These are phyloP conservation scores for Gryllus longicercus DNA, from an alignment of 2,888 invertebrate species.

Conservation along the genomic window DNA sequence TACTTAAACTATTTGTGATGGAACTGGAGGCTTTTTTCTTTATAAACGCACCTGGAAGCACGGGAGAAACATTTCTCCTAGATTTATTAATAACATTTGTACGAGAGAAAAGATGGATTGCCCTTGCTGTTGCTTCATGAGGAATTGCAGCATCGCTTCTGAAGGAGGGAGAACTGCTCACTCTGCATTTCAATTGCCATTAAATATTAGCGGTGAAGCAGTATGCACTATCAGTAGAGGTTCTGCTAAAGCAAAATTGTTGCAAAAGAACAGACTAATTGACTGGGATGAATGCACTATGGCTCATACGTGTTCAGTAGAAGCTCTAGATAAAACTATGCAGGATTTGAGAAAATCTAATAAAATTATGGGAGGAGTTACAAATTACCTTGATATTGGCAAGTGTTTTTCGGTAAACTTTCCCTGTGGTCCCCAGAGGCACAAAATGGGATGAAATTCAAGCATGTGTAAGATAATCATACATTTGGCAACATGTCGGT, in stretches of 20 bases:
- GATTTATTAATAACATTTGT: slow-evolving; percentile 38
- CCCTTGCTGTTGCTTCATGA: slow-evolving; percentile 40
- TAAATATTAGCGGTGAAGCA: slow-evolving; percentile 30
- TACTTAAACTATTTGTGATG: background rate
- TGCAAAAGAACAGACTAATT: slow-evolving; percentile 35
- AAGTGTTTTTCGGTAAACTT: slow-evolving; percentile 39
- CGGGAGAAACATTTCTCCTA: slow-evolving; percentile 37
- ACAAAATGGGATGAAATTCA: slow-evolving; percentile 36
- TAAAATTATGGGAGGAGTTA: slow-evolving; percentile 34
- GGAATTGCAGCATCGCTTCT: slow-evolving; percentile 43
- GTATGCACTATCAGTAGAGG: slow-evolving; percentile 31
- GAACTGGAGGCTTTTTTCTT: slow-evolving; percentile 34
- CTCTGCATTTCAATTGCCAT: slow-evolving; percentile 37
- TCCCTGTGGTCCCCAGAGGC: slow-evolving; percentile 31
- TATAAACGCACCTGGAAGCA: slow-evolving; percentile 43
- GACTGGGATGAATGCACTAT: slow-evolving; percentile 41
- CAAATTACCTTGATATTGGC: slow-evolving; percentile 35
- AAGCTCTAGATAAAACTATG: slow-evolving; percentile 35
- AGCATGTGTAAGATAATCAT: slow-evolving; percentile 37
- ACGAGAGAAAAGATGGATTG: slow-evolving; percentile 34
- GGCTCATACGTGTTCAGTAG: slow-evolving; percentile 35
- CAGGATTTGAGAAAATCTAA: background rate
- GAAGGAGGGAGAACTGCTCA: slow-evolving; percentile 40
- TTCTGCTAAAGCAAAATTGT: slow-evolving; percentile 28
- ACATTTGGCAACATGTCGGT: slow-evolving; percentile 28